These are phyloP conservation scores for Eonycteris spelaea DNA, from an alignment of 2,113 vertebrate species.

Conservation along the genomic window DNA sequence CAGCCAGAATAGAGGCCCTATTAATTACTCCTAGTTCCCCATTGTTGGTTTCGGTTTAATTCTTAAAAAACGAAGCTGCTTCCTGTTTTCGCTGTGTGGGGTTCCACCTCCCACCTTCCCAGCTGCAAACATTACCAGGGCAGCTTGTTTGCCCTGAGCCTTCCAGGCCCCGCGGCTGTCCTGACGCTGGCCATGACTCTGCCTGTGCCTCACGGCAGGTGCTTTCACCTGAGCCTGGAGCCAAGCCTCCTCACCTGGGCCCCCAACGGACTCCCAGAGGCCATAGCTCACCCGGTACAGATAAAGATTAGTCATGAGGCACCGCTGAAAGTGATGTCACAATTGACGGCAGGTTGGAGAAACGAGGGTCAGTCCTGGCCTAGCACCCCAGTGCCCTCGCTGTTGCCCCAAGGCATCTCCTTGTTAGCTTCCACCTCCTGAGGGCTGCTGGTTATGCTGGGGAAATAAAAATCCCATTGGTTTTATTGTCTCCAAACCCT, in stretches of 20 bases:
- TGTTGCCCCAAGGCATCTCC: neutral
- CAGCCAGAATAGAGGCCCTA: neutral
- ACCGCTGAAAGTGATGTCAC: neutral
- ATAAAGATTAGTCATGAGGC: neutral
- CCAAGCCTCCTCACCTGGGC: neutral
- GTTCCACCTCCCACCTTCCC: neutral
- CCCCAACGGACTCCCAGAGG: neutral
- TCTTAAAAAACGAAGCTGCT: neutral
- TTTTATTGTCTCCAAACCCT: neutral
- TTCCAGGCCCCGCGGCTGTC: too few relatives aligned
- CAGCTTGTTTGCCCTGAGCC: neutral
- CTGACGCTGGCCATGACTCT: neutral
- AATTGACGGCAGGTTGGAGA: neutral
- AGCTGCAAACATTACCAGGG: neutral
- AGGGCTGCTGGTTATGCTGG: neutral
- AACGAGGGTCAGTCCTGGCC: neutral
- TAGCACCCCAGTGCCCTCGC: neutral
- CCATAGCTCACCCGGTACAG: neutral
- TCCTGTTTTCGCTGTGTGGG: neutral
- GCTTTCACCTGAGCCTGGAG: too few relatives aligned
- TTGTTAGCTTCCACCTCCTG: neutral
- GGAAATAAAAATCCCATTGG: neutral
- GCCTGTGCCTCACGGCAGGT: neutral
- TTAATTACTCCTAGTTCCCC: neutral
- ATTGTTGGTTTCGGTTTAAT: neutral